Evolutionary conservation across 2,888 invertebrate species (phyloP).

Genomic region (Coleophora flavipennella): DNA sequence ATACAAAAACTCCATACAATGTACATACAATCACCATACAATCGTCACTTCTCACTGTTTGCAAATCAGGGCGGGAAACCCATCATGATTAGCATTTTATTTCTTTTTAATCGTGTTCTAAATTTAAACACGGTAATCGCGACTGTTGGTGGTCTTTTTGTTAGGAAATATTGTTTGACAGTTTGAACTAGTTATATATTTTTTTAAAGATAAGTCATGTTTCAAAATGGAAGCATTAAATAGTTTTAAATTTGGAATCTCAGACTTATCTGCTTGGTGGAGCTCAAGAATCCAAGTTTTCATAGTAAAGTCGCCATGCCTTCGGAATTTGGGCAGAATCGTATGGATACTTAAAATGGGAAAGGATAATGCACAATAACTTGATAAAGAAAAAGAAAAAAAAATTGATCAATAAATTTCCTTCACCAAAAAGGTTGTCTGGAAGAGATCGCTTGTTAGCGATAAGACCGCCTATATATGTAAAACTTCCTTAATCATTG

Average conservation of each 20-base stretch:
- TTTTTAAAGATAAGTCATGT: no score
- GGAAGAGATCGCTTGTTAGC: no score
- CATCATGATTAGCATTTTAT: slow-evolving; percentile 48
- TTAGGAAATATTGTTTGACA: slow-evolving; percentile 18
- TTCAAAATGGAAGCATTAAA: slow-evolving; percentile 12
- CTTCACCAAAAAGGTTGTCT: no score
- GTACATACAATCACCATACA: slow-evolving; percentile 53
- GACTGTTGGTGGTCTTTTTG: slow-evolving; percentile 39
- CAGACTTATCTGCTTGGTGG: slow-evolving; percentile 21
- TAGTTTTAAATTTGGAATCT: slow-evolving; percentile 23
- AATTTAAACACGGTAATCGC: slow-evolving; percentile 32
- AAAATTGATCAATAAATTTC: no score
- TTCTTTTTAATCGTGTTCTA: slow-evolving; percentile 42
- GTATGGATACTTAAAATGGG: no score
- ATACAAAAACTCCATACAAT: slow-evolving; percentile 10
- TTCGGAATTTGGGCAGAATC: no score
- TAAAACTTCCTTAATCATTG: no score
- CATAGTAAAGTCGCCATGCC: slow-evolving; percentile 5
- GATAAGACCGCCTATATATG: no score
- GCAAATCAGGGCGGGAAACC: slow-evolving; percentile 54
- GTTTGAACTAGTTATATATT: slow-evolving; percentile 13
- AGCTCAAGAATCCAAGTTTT: slow-evolving; percentile 23
- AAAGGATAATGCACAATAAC: no score
- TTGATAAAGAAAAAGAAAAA: no score
- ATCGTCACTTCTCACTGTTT: slow-evolving; percentile 59